Percentiles rank a stretch among this genome's conserved stretches.
Conservation (phyloP, 2,888 invertebrate genomes). For the Synergus gifuensis region DNA sequence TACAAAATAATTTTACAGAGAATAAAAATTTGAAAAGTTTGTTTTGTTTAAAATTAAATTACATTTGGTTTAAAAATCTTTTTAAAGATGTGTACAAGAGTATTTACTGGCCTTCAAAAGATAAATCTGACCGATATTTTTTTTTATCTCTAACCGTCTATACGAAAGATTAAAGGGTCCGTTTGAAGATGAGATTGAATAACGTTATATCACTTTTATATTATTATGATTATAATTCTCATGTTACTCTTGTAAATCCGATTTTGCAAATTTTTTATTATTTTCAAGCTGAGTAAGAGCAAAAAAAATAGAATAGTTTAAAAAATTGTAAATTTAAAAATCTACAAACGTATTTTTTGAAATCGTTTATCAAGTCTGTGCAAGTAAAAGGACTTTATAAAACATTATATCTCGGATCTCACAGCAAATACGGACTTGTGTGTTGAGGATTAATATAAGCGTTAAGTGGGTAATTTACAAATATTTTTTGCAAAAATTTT, state of each 20-base stretch:
- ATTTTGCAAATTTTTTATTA: background rate
- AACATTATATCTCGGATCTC: constrained; percentile 16
- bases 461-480: background rate
- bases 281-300: background rate
- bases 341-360: background rate
- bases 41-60: no score
- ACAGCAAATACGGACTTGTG: background rate
- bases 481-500: background rate
- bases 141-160: background rate
- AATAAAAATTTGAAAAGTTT: no score
- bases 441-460: background rate
- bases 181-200: background rate
- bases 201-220: background rate
- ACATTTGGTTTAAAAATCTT: background rate
- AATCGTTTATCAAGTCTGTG: background rate
- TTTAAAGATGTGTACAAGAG: background rate
- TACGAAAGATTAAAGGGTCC: background rate
- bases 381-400: constrained; percentile 9
- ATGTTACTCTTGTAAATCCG: background rate
- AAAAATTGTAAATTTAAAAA: background rate
- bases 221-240: background rate
- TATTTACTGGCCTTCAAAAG: background rate
- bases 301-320: background rate
- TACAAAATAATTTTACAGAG: background rate
- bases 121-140: background rate